A percentile compares a stretch with the other conserved stretches of the same genome.
These are phyloP conservation scores for Collichthys lucidus DNA, from an alignment of 2,113 vertebrate species.

Conservation along the genomic window DNA sequence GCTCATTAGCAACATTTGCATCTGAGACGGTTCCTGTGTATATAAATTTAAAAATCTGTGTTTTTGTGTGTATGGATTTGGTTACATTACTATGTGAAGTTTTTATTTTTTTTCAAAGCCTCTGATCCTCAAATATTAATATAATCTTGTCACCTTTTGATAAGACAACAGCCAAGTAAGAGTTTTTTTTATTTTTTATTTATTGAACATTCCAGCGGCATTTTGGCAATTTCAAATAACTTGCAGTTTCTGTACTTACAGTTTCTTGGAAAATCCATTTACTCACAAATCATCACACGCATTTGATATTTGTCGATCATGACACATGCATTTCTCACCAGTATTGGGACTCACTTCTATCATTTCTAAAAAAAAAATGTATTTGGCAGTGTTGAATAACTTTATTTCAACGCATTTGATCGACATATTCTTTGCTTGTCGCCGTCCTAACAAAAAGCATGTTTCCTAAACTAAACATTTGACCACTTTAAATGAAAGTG, in stretches of 20 bases:
- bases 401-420: not conserved
- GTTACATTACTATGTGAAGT: not conserved
- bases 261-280: slow-evolving; percentile 1
- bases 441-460: not conserved
- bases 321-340: not conserved
- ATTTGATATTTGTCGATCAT: not conserved
- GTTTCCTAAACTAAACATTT: not conserved
- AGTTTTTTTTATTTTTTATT: too few species aligned
- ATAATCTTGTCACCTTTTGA: too few species aligned
- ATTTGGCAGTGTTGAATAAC: not conserved
- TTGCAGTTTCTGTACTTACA: too few species aligned
- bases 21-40: too few species aligned
- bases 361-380: not conserved
- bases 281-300: not conserved
- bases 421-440: slow-evolving; percentile 7
- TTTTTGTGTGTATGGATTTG: not conserved
- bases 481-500: slow-evolving; percentile 56
- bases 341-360: not conserved
- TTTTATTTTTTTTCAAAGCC: not conserved
- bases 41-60: not conserved
- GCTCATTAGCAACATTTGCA: not conserved
- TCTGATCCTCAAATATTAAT: not conserved
- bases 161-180: too few species aligned
- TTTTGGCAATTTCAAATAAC: not conserved
- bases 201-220: not conserved